These are phyloP conservation scores for Pocota personata DNA, from an alignment of 2,888 invertebrate genomes.

Conservation along the genomic window DNA sequence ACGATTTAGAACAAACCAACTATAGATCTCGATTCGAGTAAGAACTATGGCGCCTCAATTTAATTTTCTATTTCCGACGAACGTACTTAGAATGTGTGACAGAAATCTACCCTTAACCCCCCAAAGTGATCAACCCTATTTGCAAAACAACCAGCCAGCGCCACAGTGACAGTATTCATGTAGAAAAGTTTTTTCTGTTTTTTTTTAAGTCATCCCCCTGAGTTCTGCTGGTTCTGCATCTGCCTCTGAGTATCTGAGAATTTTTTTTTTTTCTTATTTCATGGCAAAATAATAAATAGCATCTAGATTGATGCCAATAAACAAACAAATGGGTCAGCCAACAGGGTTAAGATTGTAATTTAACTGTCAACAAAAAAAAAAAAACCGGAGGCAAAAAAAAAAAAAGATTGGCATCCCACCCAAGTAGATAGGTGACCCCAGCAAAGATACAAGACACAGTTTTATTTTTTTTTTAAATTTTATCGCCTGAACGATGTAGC, in stretches of 20 bases:
- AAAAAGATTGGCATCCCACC: conserved; percentile 29
- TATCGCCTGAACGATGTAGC: neutral
- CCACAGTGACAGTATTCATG: conserved; percentile 25
- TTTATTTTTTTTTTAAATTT: no score
- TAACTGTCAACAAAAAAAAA: conserved; percentile 57
- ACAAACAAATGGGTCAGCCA: conserved; percentile 73
- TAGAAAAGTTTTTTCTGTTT: neutral
- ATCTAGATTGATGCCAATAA: conserved; percentile 73
- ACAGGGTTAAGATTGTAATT: conserved; percentile 73
- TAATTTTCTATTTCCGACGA: conserved; percentile 70
- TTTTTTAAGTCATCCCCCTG: conserved; percentile 1
- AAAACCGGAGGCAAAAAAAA: conserved; percentile 3
- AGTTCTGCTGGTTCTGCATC: conserved; percentile 21
- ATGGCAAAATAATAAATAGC: conserved; percentile 67
- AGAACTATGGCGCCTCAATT: conserved; percentile 73
- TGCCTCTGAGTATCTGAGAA: conserved; percentile 10
- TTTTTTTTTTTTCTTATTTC: conserved; percentile 24
- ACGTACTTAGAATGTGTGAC: conserved; percentile 41
- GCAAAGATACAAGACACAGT: neutral
- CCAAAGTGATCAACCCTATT: conserved; percentile 24
- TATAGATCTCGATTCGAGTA: conserved; percentile 63
- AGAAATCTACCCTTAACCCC: conserved; percentile 31
- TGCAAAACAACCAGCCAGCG: conserved; percentile 9
- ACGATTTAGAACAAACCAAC: conserved; percentile 61
- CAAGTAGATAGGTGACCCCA: neutral